phyloP scores from a whole-genome alignment of 2,113 vertebrate genomes.

The Xiphorhynchus elegans region DNA sequence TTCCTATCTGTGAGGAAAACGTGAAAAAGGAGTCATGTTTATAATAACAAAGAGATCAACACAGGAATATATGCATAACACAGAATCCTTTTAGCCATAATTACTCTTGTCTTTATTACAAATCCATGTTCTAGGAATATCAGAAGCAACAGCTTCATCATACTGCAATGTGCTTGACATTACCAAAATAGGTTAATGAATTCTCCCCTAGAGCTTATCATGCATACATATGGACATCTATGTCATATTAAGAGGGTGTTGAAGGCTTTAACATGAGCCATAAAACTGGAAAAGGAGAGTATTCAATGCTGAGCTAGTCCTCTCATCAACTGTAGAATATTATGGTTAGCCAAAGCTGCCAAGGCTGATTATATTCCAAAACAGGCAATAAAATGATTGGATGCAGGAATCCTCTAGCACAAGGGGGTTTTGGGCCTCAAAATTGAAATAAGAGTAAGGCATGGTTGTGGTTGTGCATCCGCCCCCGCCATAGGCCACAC shows the following conservation, averaged over 20 bases:
- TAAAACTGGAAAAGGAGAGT: background rate
- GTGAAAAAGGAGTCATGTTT: background rate
- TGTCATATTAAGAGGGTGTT: background rate
- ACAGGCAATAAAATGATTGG: background rate
- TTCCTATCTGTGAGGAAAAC: background rate
- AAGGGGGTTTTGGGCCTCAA: background rate
- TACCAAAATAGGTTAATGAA: background rate
- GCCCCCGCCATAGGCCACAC: background rate
- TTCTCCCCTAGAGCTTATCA: background rate
- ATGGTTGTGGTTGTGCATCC: background rate
- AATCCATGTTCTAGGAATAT: background rate
- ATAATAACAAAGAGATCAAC: background rate
- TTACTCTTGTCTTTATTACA: background rate
- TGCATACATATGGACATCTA: accelerated
- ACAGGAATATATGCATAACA: background rate
- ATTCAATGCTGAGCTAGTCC: background rate
- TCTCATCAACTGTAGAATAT: background rate
- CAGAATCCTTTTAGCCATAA: background rate
- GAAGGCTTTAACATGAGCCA: background rate
- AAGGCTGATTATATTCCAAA: background rate
- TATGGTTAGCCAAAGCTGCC: background rate
- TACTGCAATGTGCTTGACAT: background rate
- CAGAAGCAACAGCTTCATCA: background rate
- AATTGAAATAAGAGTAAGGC: background rate
- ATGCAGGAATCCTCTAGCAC: background rate